Evolutionary conservation across 2,113 vertebrate genomes (phyloP).

Genomic region (Lamprologus tigripictilis): DNA sequence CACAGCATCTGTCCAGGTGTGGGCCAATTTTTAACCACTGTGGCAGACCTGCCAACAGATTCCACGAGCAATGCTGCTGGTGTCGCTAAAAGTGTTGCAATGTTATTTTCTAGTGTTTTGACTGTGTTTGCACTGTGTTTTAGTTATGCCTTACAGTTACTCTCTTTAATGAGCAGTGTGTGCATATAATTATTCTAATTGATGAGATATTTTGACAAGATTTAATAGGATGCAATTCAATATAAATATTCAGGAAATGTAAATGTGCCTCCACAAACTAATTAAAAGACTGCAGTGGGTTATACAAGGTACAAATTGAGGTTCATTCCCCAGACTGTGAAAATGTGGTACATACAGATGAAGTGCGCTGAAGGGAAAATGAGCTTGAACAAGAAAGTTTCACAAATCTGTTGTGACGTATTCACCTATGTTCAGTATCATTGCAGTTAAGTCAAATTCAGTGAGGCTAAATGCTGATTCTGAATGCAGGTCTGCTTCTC

Average conservation of each 20-base stretch:
- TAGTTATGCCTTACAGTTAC: conserved; percentile 13
- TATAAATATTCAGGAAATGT: conserved; percentile 53
- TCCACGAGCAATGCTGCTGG: neutral
- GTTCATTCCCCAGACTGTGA: neutral
- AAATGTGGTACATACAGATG: neutral
- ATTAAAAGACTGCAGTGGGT: conserved; percentile 5
- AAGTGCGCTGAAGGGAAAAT: neutral
- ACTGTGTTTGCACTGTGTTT: neutral
- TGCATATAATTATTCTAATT: conserved; percentile 49
- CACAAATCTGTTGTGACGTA: neutral
- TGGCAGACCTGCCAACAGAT: neutral
- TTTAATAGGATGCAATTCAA: conserved; percentile 47
- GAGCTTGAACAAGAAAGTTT: neutral
- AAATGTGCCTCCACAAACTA: conserved; percentile 26
- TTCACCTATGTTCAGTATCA: neutral
- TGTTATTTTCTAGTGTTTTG: neutral
- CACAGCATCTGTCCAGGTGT: neutral
- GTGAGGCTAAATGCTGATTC: neutral
- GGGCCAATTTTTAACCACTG: neutral
- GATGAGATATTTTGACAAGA: conserved; percentile 44
- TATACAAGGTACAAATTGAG: neutral
- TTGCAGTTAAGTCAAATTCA: neutral
- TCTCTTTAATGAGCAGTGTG: conserved; percentile 44
- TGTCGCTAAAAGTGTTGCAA: neutral
- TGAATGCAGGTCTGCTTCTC: neutral